A percentile compares a stretch with the other conserved stretches of the same genome.
These are phyloP conservation scores for Callitettix versicolor DNA, from an alignment of 1,140 invertebrate species.

Conservation along the genomic window DNA sequence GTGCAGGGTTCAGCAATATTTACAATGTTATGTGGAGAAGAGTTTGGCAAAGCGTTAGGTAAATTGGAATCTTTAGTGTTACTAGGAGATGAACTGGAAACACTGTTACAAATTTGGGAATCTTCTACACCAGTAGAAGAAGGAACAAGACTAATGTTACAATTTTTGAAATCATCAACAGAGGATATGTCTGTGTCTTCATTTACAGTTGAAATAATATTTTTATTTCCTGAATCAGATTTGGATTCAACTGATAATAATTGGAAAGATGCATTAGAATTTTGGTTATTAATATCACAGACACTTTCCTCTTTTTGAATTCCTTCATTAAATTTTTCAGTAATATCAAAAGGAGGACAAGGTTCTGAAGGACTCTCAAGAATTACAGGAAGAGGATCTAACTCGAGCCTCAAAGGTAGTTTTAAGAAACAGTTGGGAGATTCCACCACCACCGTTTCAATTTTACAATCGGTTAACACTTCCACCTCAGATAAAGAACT, in stretches of 20 bases:
- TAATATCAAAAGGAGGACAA: constrained; percentile 10
- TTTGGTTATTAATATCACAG: too few relatives aligned
- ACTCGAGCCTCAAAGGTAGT: constrained; percentile 11
- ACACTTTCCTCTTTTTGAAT: too few relatives aligned
- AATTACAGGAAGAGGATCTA: constrained; percentile 15
- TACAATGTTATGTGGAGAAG: not conserved
- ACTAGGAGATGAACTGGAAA: too few relatives aligned
- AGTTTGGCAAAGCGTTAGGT: too few relatives aligned
- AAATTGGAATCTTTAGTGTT: too few relatives aligned
- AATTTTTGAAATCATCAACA: not conserved
- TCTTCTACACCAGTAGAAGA: not conserved
- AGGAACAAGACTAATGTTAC: not conserved
- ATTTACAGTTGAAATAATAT: too few relatives aligned
- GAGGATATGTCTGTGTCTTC: not conserved
- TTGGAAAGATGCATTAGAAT: too few relatives aligned
- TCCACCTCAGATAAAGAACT: constrained; percentile 9
- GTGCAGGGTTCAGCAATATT: not conserved
- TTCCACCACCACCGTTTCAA: constrained; percentile 3
- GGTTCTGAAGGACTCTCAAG: constrained; percentile 20
- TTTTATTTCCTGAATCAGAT: too few relatives aligned
- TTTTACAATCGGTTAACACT: not conserved
- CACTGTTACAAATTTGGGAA: too few relatives aligned
- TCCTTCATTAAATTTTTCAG: not conserved
- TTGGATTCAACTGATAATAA: too few relatives aligned
- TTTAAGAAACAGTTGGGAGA: constrained; percentile 3